Evolutionary conservation across 2,113 vertebrate species (phyloP).

Genomic region (Bos taurus): ARS-UCD2.0 NC_037331.1:64539001-64539500

Average conservation of each 20-base stretch:
- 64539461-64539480: not conserved
- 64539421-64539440: not conserved
- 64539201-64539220: not conserved
- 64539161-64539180: too few relatives aligned
- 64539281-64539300: not conserved
- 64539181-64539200: too few relatives aligned
- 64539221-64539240: not conserved
- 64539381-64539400: not conserved
- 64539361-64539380: not conserved
- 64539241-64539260: rapidly evolving
- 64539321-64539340: not conserved
- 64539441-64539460: not conserved
- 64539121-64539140: too few relatives aligned
- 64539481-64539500: not conserved
- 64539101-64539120: too few relatives aligned
- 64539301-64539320: not conserved
- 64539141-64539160: too few relatives aligned
- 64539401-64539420: not conserved
- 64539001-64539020: not conserved
- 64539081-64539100: too few relatives aligned
- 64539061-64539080: not conserved
- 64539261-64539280: rapidly evolving
- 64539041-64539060: not conserved
- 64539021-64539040: not conserved
- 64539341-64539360: not conserved